phyloP scores from a whole-genome alignment of 1,140 invertebrate species.

The Leptinotarsa texana region DNA sequence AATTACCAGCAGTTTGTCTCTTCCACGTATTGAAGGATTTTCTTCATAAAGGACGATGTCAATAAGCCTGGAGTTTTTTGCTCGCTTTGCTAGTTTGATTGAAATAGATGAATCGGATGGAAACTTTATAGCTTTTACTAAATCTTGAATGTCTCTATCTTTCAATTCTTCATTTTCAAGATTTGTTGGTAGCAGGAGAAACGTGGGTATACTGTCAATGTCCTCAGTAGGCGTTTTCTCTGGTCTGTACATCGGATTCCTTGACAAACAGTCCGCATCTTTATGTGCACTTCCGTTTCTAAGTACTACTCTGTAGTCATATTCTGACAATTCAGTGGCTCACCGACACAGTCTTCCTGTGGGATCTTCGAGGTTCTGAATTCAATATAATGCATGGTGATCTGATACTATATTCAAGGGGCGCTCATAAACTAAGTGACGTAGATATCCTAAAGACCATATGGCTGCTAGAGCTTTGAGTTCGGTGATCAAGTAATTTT shows the following conservation, averaged over 20 bases:
- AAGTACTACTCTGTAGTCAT: not conserved
- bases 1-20: constrained; percentile 32
- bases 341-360: not conserved
- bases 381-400: not conserved
- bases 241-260: not conserved
- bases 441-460: not conserved
- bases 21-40: constrained; percentile 8
- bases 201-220: not conserved
- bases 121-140: no score
- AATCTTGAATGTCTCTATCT: not conserved
- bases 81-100: not conserved
- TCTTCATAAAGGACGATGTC: not conserved
- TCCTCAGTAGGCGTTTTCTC: not conserved
- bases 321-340: not conserved
- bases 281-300: not conserved
- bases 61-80: not conserved
- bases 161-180: not conserved
- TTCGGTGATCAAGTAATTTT: not conserved
- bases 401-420: not conserved
- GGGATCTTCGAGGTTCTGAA: not conserved
- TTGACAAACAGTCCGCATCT: not conserved
- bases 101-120: no score
- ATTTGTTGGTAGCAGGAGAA: not conserved
- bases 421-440: not conserved
- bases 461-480: not conserved